A percentile compares a stretch with the other conserved stretches of the same genome.
These are phyloP conservation scores for Euphydryas editha DNA, from an alignment of 2,888 invertebrate genomes.

Conservation along the genomic window DNA sequence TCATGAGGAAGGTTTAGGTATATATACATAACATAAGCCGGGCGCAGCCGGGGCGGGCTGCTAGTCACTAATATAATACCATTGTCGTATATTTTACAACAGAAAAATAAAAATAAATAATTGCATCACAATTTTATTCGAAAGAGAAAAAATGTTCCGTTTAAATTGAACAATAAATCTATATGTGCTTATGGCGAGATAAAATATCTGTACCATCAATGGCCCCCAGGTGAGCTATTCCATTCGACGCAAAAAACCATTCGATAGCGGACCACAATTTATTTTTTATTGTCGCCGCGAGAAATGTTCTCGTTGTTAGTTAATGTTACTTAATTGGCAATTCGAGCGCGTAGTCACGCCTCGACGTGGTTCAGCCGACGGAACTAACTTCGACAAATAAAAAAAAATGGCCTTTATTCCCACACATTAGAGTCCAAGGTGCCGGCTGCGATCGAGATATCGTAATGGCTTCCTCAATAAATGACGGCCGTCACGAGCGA, in stretches of 20 bases:
- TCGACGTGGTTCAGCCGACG: constrained; percentile 31
- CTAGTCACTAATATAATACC: neutral
- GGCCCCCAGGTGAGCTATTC: constrained; percentile 33
- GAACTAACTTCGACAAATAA: neutral
- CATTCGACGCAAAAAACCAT: constrained; percentile 28
- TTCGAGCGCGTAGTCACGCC: constrained; percentile 58
- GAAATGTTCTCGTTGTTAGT: constrained; percentile 54
- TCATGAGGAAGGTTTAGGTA: no score
- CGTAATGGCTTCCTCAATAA: constrained; percentile 49
- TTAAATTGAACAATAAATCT: constrained; percentile 31
- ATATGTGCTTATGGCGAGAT: constrained; percentile 19
- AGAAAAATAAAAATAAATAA: neutral
- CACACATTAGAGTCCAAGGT: constrained; percentile 14
- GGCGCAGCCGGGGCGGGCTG: no score
- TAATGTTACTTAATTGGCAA: constrained; percentile 60
- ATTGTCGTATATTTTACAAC: constrained; percentile 3
- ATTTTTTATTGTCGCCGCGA: constrained; percentile 48
- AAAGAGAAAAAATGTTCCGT: constrained; percentile 6
- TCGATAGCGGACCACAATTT: constrained; percentile 39
- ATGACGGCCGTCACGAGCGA: constrained; percentile 50
- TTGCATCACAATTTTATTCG: neutral
- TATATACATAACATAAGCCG: no score
- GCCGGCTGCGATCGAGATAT: constrained; percentile 18
- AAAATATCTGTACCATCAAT: constrained; percentile 19
- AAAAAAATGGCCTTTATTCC: constrained; percentile 37